Evolutionary conservation across 2,888 invertebrate species (phyloP), one percentile per base, ranked within the genome.

Genomic region (Polydrusus cervinus): DNA sequence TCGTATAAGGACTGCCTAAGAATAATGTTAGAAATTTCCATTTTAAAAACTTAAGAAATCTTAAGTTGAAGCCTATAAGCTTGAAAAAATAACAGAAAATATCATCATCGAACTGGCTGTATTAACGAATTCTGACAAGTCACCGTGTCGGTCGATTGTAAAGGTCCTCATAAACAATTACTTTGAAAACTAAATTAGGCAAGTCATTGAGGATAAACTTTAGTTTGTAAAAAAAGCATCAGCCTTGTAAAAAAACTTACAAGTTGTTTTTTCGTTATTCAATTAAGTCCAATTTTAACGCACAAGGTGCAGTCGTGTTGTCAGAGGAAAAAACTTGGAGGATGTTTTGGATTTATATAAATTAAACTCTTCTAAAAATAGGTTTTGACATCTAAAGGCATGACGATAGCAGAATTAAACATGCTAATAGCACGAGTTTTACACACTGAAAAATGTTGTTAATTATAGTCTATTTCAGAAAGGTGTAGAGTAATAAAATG

Each of bases 41-140:
- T 34, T 34, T 43, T 43, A 13, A 43, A n/a, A n/a, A 9, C 43
- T 43, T 43, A 13, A 43, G 14, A 14, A 18, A 38, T 11, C 16
- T 57, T 38, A 57, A n/a, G n/a, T n/a, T n/a, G n/a, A 25, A 38
- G 38, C 38, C 8, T 60, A 34, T 40, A 38, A 18, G 57, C 7
- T 14, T n/a, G 40, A 60, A 38, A 60, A 60, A 34, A 38, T 60
- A 8, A 16, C 34, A 60, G 38, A 38, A 38, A 60, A 60, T 38
- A 38, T 60, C n/a, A 53, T 53, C 55, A 47, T 74, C 64, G 69
- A 74, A 69, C 65, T 64, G 69, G 69, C 69, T 69, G 69, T 74
- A 74, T 69, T 74, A 74, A 74, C 74, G 16, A 65, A 74, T 74
- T 74, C 57, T 69, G 74, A 74, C 74, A 74, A 74, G 74, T 74